phyloP scores from a whole-genome alignment of 2,113 vertebrate species.

The Tragelaphus strepsiceros region DNA sequence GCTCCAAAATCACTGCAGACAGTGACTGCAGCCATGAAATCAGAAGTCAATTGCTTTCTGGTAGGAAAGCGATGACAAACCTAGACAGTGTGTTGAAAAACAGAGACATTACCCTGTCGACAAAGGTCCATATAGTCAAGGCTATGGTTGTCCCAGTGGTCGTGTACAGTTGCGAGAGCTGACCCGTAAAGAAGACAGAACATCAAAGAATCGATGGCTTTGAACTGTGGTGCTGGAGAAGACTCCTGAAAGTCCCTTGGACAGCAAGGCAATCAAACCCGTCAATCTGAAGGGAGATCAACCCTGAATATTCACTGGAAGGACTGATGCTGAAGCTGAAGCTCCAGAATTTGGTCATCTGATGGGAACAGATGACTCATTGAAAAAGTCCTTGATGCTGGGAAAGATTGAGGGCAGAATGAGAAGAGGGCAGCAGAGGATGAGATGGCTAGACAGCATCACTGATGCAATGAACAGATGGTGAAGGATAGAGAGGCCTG shows the following conservation, averaged over 20 bases:
- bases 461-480: not conserved
- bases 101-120: not conserved
- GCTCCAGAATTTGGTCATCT: not conserved
- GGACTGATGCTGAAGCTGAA: not conserved
- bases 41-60: not conserved
- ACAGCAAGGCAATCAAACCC: not conserved
- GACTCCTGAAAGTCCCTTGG: not conserved
- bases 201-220: not conserved
- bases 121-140: not conserved
- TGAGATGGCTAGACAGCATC: not conserved
- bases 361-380: not conserved
- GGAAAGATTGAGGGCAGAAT: not conserved
- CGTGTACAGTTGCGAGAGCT: rapidly evolving
- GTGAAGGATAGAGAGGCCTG: not conserved
- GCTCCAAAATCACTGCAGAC: not conserved
- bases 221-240: not conserved
- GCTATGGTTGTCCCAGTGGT: not conserved
- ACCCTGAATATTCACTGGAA: not conserved
- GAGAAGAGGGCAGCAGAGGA: not conserved
- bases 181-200: not conserved
- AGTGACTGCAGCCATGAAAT: not conserved
- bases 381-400: not conserved
- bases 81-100: not conserved
- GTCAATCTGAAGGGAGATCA: not conserved
- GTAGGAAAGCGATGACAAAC: not conserved